These are phyloP conservation scores for Zeus faber DNA, from an alignment of 2,113 vertebrate species.

Conservation along the genomic window DNA sequence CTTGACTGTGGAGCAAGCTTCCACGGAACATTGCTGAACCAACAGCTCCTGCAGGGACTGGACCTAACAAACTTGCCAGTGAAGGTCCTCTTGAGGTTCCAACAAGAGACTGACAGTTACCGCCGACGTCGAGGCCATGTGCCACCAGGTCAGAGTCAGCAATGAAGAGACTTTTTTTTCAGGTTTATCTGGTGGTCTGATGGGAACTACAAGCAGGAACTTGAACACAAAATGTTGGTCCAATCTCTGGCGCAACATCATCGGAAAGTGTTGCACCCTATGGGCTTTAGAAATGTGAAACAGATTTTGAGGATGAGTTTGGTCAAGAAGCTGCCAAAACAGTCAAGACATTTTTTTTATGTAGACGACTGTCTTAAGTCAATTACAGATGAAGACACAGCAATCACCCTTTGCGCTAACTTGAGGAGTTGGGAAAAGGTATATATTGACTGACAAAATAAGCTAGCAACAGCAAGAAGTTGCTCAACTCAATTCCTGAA, in stretches of 20 bases:
- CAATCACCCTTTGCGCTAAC: not conserved
- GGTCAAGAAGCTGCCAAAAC: not conserved
- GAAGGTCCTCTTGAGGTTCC: too few relatives aligned
- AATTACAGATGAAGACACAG: slow-evolving; percentile 8
- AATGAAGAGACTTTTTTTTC: too few relatives aligned
- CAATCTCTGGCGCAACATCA: slow-evolving; percentile 2
- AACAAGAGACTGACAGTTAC: too few relatives aligned
- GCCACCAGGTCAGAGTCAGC: too few relatives aligned
- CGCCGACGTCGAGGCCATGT: too few relatives aligned
- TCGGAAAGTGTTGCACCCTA: slow-evolving; percentile 12
- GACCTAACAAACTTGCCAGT: too few relatives aligned
- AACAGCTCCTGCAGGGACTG: too few relatives aligned
- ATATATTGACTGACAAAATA: slow-evolving; percentile 12
- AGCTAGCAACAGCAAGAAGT: slow-evolving; percentile 7
- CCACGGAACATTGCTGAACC: slow-evolving; percentile 16
- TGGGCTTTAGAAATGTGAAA: slow-evolving; percentile 11
- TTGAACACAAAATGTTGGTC: too few relatives aligned
- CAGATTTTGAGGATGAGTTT: slow-evolving; percentile 1
- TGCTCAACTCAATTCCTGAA: slow-evolving; percentile 9
- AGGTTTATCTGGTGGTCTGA: too few relatives aligned
- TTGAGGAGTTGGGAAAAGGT: slow-evolving; percentile 14
- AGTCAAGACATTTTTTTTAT: slow-evolving; percentile 10
- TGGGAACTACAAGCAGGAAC: too few relatives aligned
- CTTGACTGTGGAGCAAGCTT: slow-evolving; percentile 26
- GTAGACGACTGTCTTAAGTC: slow-evolving; percentile 28